Evolutionary conservation across 1,140 invertebrate genomes (phyloP).

Genomic region (Fopius arisanus): DNA sequence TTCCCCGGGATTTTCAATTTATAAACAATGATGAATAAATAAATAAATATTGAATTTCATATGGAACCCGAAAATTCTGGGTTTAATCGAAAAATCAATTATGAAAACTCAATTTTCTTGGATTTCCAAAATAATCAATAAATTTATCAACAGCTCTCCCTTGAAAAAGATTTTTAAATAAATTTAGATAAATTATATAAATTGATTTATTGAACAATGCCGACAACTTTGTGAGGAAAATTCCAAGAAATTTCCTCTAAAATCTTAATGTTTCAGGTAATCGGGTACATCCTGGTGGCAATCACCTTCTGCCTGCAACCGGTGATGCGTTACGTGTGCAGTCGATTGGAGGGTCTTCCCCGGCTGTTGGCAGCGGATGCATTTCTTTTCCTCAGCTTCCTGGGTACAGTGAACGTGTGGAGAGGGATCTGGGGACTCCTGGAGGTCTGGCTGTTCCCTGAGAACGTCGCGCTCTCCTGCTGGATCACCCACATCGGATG

Average conservation of each 20-base stretch:
- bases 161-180: too few species aligned
- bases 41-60: too few species aligned
- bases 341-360: conserved; percentile 70
- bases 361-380: conserved; percentile 76
- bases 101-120: too few species aligned
- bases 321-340: conserved; percentile 73
- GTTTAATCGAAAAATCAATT: too few species aligned
- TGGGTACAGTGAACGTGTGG: conserved; percentile 88
- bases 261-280: conserved; percentile 66
- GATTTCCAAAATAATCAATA: too few species aligned
- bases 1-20: too few species aligned
- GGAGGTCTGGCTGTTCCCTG: conserved; percentile 82
- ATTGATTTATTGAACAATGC: too few species aligned
- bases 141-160: too few species aligned
- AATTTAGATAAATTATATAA: too few species aligned
- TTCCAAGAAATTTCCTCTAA: conserved; percentile 20
- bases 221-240: too few species aligned
- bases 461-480: conserved; percentile 75
- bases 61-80: too few species aligned
- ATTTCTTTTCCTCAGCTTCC: conserved; percentile 78
- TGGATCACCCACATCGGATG: conserved; percentile 79
- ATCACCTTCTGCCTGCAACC: conserved; percentile 79
- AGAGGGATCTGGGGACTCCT: conserved; percentile 83
- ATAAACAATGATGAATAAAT: too few species aligned
- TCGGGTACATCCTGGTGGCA: conserved; percentile 77